These are phyloP conservation scores for Cyphotilapia sp. DNA, from an alignment of 2,113 vertebrate genomes.

Conservation along the genomic window DNA sequence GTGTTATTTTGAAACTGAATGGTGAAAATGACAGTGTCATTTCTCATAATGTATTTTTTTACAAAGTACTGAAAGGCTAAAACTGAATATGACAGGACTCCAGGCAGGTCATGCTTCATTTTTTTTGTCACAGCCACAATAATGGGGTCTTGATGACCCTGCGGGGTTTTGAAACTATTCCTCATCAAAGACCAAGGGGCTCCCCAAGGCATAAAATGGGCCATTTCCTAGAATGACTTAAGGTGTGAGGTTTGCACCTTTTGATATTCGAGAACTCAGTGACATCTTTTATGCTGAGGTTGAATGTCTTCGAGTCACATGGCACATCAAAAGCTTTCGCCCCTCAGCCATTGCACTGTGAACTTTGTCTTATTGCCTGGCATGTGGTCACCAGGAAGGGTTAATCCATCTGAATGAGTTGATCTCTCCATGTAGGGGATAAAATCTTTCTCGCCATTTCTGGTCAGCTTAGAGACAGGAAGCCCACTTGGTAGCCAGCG, in stretches of 20 bases:
- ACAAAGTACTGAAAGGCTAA: not conserved
- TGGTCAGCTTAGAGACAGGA: conserved; percentile 36
- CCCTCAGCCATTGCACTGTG: not conserved
- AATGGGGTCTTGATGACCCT: conserved; percentile 24
- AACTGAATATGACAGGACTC: conserved; percentile 15
- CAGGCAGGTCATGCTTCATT: conserved; percentile 32
- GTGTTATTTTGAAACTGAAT: conserved; percentile 16
- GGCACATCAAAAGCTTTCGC: conserved; percentile 45
- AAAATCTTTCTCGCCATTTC: conserved; percentile 10
- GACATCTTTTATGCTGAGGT: conserved; percentile 23
- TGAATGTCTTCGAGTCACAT: conserved; percentile 19
- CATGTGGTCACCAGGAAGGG: conserved; percentile 38
- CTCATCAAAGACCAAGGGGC: conserved; percentile 28
- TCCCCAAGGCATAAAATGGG: conserved; percentile 13
- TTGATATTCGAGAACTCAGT: conserved; percentile 50
- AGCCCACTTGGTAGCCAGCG: not conserved
- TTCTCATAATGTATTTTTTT: not conserved
- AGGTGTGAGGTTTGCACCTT: conserved; percentile 41
- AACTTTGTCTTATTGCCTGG: conserved; percentile 13
- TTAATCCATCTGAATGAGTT: conserved; percentile 48
- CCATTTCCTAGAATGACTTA: conserved; percentile 33
- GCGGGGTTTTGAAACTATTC: not conserved
- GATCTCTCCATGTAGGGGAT: conserved; percentile 34
- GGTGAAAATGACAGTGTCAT: not conserved
- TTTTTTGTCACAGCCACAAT: conserved; percentile 39